Evolutionary conservation across 2,797 vertebrate genomes (phyloP), one percentile per base, ranked within the genome.

Genomic region (Molossus alvarezi): DNA sequence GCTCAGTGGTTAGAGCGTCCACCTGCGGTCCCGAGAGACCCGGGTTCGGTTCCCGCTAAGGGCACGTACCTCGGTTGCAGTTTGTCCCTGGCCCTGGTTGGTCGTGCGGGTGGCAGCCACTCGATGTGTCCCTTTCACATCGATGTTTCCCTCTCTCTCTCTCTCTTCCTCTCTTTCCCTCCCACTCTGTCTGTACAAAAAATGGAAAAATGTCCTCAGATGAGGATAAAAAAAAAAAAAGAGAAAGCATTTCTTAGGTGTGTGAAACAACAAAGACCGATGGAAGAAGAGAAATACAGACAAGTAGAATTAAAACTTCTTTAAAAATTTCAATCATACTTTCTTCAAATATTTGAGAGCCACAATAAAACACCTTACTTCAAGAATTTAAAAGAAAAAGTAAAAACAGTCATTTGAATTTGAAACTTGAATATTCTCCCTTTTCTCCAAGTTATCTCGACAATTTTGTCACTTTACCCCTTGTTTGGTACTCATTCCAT

Each of bases 341-440:
- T 87, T 51, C 75, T 83, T 92, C 45, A 82, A 85, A 33, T 73
- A 55, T 82, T 88, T 96, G 76, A 87, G 65, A 92, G 87, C 33
- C 51, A 89, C 45, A 88, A 10, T 67, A 65, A 88, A 58, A 94
- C 17, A 81, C 9, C 20, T 8, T 64, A 80, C 20, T 71, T 80
- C 13, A 84, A 94, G 33, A 92, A 93, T 81, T 95, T 80, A 94
- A 91, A 90, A 90, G 27, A 14, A 90, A 95, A 96, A 88, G 72
- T 45, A 9, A 81, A 89, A 92, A 92, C 8, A 69, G 60, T 76
- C 57, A 79, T 84, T n/a, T 82, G 37, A 85, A 65, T 65, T 88
- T 13, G 58, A 96, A 71, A 84, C 18, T 1, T 83, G 77, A 84
- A 81, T 82, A 91, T 93, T 77, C 85, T 90, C 93, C 17, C 71